Conservation (phyloP, 1,140 invertebrate species). For the Cheumatopsyche charites region DNA sequence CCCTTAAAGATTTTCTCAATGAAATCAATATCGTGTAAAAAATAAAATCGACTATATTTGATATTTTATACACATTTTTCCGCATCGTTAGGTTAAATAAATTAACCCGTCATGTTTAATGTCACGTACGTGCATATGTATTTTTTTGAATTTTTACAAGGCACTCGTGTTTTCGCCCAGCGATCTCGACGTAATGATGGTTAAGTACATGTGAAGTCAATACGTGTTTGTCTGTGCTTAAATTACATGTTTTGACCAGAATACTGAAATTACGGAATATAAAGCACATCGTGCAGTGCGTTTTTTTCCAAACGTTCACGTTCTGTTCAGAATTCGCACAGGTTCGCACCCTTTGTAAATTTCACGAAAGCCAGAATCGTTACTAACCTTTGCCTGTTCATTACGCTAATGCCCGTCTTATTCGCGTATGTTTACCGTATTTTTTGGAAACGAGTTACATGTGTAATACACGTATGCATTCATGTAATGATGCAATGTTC, state of each 20-base stretch:
- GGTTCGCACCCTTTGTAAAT: conserved; percentile 19
- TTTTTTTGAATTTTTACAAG: too few relatives aligned
- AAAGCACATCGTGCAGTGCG: conserved; percentile 24
- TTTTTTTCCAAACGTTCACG: conserved; percentile 18
- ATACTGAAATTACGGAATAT: conserved; percentile 25
- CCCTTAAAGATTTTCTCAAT: background rate
- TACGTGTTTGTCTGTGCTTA: conserved; percentile 20
- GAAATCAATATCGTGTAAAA: too few relatives aligned
- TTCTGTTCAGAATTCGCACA: background rate
- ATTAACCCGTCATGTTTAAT: background rate
- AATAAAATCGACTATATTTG: too few relatives aligned
- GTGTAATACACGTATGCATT: too few relatives aligned
- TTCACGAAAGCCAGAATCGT: conserved; percentile 11
- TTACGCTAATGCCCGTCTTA: too few relatives aligned
- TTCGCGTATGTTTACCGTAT: too few relatives aligned
- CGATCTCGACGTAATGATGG: conserved; percentile 1
- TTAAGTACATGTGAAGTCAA: conserved; percentile 16
- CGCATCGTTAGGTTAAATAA: too few relatives aligned
- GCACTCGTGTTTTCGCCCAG: background rate
- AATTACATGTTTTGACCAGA: conserved; percentile 24
- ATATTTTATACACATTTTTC: too few relatives aligned
- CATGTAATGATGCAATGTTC: too few relatives aligned
- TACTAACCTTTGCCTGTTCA: background rate
- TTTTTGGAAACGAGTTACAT: too few relatives aligned
- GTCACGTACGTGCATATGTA: too few relatives aligned